These are phyloP conservation scores for Burhinus bistriatus DNA, from an alignment of 2,113 vertebrate genomes.

Conservation along the genomic window DNA sequence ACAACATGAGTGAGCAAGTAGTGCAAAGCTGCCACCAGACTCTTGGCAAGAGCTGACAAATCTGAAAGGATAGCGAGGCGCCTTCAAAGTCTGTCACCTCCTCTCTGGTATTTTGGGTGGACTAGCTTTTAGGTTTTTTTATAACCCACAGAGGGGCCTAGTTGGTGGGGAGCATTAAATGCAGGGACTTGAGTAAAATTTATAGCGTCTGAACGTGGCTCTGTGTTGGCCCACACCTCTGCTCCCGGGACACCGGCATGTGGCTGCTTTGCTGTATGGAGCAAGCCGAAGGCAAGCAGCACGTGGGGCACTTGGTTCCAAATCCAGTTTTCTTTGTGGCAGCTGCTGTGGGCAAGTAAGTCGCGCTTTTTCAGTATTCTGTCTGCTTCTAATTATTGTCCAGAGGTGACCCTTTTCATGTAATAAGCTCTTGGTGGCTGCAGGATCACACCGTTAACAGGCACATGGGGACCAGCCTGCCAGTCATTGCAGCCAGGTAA, in stretches of 20 bases:
- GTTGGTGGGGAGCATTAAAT: background rate
- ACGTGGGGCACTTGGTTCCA: background rate
- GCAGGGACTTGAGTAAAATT: background rate
- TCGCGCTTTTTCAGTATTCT: rapidly evolving
- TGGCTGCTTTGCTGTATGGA: background rate
- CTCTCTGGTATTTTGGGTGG: background rate
- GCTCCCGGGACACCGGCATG: rapidly evolving
- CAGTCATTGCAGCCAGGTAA: background rate
- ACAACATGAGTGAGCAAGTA: no score
- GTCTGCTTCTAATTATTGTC: background rate
- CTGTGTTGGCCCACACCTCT: background rate
- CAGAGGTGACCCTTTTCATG: background rate
- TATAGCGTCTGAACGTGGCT: rapidly evolving
- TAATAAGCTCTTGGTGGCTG: background rate
- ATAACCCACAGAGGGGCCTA: rapidly evolving
- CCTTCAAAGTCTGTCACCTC: background rate
- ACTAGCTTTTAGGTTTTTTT: background rate
- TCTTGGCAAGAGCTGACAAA: background rate
- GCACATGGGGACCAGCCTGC: rapidly evolving
- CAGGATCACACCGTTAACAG: background rate
- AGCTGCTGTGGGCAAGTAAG: background rate
- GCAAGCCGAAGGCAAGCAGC: background rate
- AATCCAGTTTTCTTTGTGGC: background rate
- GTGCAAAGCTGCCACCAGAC: background rate
- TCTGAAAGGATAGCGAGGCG: rapidly evolving